A percentile compares a stretch with the other conserved stretches of the same genome.
Evolutionary conservation across 2,113 vertebrate species (phyloP).

Genomic region (Notothenia rossii): DNA sequence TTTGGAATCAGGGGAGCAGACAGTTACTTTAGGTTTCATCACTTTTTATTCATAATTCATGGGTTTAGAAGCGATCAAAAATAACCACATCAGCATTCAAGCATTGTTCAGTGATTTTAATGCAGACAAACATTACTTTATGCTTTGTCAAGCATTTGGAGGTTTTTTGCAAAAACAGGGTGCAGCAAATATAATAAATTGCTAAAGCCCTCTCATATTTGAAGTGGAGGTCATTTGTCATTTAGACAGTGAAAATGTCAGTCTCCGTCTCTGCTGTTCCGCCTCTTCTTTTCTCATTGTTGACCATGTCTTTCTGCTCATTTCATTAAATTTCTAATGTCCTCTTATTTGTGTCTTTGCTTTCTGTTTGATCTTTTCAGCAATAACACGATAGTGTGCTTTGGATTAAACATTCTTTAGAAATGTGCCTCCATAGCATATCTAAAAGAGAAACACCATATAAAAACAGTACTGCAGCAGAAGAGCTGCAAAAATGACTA

Average conservation of each 20-base stretch:
- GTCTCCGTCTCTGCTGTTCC: constrained; percentile 2
- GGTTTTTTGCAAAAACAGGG: constrained; percentile 43
- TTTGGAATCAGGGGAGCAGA: constrained; percentile 46
- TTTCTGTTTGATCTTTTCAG: constrained; percentile 16
- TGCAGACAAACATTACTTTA: constrained; percentile 65
- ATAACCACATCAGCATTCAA: constrained; percentile 73
- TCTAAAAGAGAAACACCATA: constrained; percentile 21
- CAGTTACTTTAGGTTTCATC: constrained; percentile 76
- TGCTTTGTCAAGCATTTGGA: constrained; percentile 71
- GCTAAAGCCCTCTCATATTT: constrained; percentile 36
- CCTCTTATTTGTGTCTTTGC: constrained; percentile 14
- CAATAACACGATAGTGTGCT: constrained; percentile 9
- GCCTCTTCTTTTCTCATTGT: not conserved
- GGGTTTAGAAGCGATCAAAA: constrained; percentile 60
- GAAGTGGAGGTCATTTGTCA: constrained; percentile 50
- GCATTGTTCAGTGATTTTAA: constrained; percentile 60
- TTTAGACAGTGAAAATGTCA: constrained; percentile 26
- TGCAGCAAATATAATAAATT: constrained; percentile 52
- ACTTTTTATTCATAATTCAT: constrained; percentile 75
- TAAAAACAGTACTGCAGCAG: constrained; percentile 29
- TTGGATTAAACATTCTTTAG: constrained; percentile 22
- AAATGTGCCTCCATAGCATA: not conserved
- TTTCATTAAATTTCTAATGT: constrained; percentile 19
- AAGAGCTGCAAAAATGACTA: constrained; percentile 36
- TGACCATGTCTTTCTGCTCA: constrained; percentile 1